These are phyloP conservation scores for Trissoscelio sp. DNA, from an alignment of 2,888 invertebrate species.

Conservation along the genomic window DNA sequence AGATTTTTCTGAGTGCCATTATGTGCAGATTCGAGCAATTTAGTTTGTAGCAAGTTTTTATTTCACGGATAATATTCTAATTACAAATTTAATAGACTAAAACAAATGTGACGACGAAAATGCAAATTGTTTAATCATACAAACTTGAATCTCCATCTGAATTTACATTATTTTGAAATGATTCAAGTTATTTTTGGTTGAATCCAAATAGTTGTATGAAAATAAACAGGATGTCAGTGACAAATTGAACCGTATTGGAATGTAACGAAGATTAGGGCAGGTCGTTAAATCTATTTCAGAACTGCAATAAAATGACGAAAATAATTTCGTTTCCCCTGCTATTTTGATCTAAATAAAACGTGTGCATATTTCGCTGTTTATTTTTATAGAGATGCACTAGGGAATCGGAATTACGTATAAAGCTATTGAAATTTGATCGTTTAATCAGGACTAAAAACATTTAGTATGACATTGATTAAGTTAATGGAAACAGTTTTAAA, in stretches of 20 bases:
- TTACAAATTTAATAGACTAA: no score
- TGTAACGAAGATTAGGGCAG: conserved; percentile 18
- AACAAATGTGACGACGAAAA: no score
- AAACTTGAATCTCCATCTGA: no score
- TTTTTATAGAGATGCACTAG: neutral
- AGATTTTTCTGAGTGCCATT: neutral
- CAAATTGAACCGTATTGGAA: neutral
- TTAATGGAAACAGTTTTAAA: conserved; percentile 1
- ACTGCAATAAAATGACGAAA: neutral
- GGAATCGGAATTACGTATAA: neutral
- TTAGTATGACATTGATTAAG: conserved; percentile 2
- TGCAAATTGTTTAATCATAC: no score
- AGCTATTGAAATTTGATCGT: conserved; percentile 2
- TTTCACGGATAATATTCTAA: neutral
- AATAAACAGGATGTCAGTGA: neutral
- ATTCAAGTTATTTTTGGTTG: no score
- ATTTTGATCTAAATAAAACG: conserved; percentile 9
- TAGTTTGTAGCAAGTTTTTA: neutral
- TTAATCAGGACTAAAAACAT: neutral
- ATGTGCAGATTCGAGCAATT: conserved; percentile 1
- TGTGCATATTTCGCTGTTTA: neutral
- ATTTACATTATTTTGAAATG: no score
- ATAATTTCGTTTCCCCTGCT: no score
- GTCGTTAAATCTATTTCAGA: conserved; percentile 19
- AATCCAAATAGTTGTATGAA: no score